Conservation (phyloP, 2,888 invertebrate species). For the Candidula unifasciata region DNA sequence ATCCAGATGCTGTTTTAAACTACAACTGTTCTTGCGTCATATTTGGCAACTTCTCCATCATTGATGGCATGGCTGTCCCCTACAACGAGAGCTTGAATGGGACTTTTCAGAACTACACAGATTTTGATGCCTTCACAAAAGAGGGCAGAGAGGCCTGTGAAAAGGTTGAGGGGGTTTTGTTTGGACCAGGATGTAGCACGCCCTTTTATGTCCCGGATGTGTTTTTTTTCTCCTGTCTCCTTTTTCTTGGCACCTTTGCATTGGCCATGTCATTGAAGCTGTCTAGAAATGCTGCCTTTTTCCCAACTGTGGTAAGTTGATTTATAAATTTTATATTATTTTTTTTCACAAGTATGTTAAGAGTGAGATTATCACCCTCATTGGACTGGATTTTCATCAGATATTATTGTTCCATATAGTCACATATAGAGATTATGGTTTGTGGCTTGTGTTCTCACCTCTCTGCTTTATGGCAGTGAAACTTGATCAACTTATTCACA, state of each 20-base stretch:
- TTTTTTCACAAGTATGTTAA: not conserved
- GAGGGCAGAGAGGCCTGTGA: conserved; percentile 55
- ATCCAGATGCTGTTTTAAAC: conserved; percentile 54
- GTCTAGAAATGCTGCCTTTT: conserved; percentile 94
- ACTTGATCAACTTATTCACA: too few species aligned
- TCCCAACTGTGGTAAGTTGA: conserved; percentile 88
- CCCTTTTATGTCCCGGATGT: conserved; percentile 81
- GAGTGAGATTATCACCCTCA: not conserved
- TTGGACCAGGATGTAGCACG: conserved; percentile 79
- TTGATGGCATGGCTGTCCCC: conserved; percentile 14
- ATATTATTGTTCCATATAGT: too few species aligned
- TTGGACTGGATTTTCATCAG: conserved; percentile 78
- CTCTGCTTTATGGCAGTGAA: too few species aligned
- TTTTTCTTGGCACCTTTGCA: conserved; percentile 94
- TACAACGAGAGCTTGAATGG: not conserved
- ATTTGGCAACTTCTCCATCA: conserved; percentile 14
- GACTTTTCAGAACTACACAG: conserved; percentile 23
- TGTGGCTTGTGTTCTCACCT: too few species aligned
- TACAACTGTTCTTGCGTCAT: conserved; percentile 62
- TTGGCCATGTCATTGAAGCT: conserved; percentile 93
- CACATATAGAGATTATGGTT: too few species aligned
- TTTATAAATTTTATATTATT: not conserved
- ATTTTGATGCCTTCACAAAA: conserved; percentile 25
- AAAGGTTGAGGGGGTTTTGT: conserved; percentile 58
- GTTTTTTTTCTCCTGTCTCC: conserved; percentile 94